These are phyloP conservation scores for Lanius ludovicianus DNA, from an alignment of 2,113 vertebrate species.

Conservation along the genomic window DNA sequence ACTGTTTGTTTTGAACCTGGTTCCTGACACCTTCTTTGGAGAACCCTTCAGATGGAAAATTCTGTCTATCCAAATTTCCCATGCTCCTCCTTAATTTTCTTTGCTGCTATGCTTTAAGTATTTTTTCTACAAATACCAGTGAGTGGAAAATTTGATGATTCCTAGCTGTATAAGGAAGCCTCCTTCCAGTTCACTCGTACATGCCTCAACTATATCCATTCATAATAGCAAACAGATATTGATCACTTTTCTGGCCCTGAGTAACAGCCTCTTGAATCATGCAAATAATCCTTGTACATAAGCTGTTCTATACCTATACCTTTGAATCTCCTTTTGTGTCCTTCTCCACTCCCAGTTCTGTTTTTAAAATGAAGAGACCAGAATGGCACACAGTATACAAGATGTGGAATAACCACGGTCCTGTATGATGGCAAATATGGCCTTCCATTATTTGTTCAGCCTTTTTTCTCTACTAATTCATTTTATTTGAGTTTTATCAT, in stretches of 20 bases:
- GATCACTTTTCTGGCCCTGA: background rate
- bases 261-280: background rate
- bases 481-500: background rate
- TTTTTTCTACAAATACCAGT: background rate
- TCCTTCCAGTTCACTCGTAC: background rate
- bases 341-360: background rate
- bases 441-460: background rate
- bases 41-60: background rate
- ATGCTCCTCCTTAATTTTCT: background rate
- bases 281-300: fast-evolving
- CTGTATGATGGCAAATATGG: background rate
- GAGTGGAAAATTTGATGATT: background rate
- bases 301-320: background rate
- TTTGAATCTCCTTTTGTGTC: background rate
- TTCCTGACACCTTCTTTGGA: background rate
- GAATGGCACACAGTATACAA: fast-evolving
- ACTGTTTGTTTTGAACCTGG: background rate
- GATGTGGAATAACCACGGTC: background rate
- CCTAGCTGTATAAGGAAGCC: background rate
- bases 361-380: background rate
- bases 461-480: background rate
- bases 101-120: background rate
- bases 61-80: background rate
- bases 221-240: background rate
- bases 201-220: background rate